Base-by-base conservation (phyloP, 2,888 invertebrate species). In the Rotaria sp. region DNA sequence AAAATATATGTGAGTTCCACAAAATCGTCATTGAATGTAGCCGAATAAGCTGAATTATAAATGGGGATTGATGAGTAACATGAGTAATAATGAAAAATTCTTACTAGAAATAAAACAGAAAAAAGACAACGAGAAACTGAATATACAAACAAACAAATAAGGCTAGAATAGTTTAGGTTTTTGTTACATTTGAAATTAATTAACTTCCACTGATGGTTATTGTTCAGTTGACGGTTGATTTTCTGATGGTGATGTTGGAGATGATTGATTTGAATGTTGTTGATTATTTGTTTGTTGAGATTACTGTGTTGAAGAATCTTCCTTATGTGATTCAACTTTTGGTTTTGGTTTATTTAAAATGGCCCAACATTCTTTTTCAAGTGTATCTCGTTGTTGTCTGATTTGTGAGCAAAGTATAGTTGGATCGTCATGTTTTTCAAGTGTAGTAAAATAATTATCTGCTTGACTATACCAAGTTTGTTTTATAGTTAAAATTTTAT, bases 401-500 rank as follows among this genome's bases (percentile, higher is more conserved):
- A 85, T 84, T 84, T 84, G 85, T 38, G 85, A 85, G 50, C 41
- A 57, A 30, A 85, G 84, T 50, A 87, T 85, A 8, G 35, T 75
- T 41, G 87, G 85, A 84, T 87, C 87, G 21, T 85, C 85, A 84
- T 48, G 74, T 45, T 84, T 57, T 59, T 57, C 35, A 75, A 84
- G 52, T 85, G 48, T 26, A 50, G 15, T n/a, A 41, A 85, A 41
- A 35, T 45, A 50, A 85, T 75, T 75, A 24, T 35, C 59, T 38
- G 84, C 84, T 50, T 87, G 84, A 41, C 84, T 84, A 24, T 85
- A 87, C 87, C 87, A 87, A 84, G 48, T 84, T 84, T 85, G 84
- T 38, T 87, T 87, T n/a, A 85, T 85, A 8, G 57, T 59, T 50
- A 85, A 84, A 59, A 45, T 59, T 67, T 90, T 91, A 90, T 94